phyloP scores from a whole-genome alignment of 1,140 invertebrate genomes.

The Drosophila varians region DNA sequence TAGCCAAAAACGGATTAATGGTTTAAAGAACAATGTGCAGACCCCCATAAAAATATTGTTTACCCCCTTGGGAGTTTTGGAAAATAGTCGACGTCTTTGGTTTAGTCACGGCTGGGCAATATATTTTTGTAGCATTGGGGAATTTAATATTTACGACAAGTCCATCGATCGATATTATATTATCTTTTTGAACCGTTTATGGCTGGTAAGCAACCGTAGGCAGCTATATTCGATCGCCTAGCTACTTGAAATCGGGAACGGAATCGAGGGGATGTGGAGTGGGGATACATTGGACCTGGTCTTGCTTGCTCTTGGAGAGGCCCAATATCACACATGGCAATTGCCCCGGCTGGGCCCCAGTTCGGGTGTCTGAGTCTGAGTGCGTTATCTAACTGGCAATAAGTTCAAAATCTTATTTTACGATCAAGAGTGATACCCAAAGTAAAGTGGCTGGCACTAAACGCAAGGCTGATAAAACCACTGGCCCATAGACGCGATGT shows the following conservation, averaged over 20 bases:
- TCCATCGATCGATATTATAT: constrained; percentile 76
- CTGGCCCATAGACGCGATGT: constrained; percentile 40
- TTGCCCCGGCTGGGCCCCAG: constrained; percentile 2
- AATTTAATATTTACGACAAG: constrained; percentile 79
- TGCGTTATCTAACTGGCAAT: constrained; percentile 69
- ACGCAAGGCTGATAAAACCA: constrained; percentile 63
- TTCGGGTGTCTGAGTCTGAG: constrained; percentile 45
- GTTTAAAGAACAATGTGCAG: constrained; percentile 12
- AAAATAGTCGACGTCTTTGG: constrained; percentile 30
- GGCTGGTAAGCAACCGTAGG: constrained; percentile 56
- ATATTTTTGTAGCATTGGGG: constrained; percentile 52
- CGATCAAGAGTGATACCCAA: constrained; percentile 74
- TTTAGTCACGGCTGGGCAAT: constrained; percentile 29
- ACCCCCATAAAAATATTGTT: constrained; percentile 7
- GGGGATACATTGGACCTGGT: constrained; percentile 21
- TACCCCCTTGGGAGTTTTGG: constrained; percentile 7
- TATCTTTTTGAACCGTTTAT: constrained; percentile 65
- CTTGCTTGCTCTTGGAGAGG: constrained; percentile 29
- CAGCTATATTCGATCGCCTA: constrained; percentile 48
- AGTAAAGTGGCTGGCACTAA: constrained; percentile 62
- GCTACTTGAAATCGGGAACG: constrained; percentile 58
- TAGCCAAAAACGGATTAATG: constrained; percentile 14
- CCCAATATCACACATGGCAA: constrained; percentile 37
- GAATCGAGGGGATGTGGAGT: constrained; percentile 10
- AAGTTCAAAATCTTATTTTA: constrained; percentile 82